Conservation (phyloP, 2,888 invertebrate species). For the Megalurothrips usitatus region DNA sequence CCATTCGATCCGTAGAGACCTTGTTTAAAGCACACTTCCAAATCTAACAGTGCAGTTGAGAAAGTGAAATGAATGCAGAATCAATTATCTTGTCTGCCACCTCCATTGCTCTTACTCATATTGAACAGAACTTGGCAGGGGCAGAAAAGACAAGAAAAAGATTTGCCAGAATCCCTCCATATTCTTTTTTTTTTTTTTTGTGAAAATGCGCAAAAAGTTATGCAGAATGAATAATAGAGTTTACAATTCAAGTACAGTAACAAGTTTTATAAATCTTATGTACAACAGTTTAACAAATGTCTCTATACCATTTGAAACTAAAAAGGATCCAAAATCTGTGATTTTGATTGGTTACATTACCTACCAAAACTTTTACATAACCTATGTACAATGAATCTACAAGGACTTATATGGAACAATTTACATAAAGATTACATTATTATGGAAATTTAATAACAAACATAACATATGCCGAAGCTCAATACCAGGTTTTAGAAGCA, state of each 20-base stretch:
- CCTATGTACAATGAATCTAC: background rate
- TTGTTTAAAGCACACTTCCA: background rate
- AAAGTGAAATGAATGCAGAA: background rate
- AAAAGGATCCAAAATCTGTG: background rate
- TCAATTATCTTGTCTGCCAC: background rate
- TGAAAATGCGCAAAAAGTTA: background rate
- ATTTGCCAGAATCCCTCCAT: background rate
- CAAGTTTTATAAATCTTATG: conserved; percentile 17
- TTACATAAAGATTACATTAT: background rate
- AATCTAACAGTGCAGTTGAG: too few species aligned
- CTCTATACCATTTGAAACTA: background rate
- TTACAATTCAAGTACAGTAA: conserved; percentile 15
- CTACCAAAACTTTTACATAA: background rate
- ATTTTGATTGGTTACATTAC: background rate
- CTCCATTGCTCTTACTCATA: background rate
- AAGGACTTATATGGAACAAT: background rate
- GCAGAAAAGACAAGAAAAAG: background rate
- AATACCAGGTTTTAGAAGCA: background rate
- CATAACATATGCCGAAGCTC: background rate
- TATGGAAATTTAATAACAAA: background rate
- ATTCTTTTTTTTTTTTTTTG: background rate
- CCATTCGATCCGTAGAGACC: background rate
- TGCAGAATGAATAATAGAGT: background rate
- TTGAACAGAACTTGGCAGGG: background rate
- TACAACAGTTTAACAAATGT: background rate